These are phyloP conservation scores for Epinephelus moara DNA, from an alignment of 2,113 vertebrate species.

Conservation along the genomic window DNA sequence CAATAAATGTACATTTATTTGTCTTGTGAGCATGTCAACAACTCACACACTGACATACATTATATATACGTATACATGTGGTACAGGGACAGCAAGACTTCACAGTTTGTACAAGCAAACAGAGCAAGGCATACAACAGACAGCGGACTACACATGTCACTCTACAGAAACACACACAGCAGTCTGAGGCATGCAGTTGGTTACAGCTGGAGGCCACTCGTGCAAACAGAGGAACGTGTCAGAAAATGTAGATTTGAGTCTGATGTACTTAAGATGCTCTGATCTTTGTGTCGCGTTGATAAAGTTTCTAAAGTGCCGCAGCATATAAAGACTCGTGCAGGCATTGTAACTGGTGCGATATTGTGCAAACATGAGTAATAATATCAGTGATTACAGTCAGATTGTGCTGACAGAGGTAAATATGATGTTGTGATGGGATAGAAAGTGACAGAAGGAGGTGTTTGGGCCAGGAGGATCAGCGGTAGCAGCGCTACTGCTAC, in stretches of 20 bases:
- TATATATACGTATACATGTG: conserved; percentile 21
- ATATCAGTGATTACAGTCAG: conserved; percentile 29
- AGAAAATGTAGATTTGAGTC: conserved; percentile 39
- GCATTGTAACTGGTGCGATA: conserved; percentile 8
- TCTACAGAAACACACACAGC: conserved; percentile 53
- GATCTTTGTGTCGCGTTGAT: conserved; percentile 26
- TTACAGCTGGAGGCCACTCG: conserved; percentile 43
- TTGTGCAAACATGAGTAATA: conserved; percentile 14
- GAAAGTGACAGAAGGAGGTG: conserved; percentile 21
- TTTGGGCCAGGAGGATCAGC: conserved; percentile 16
- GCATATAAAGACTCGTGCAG: conserved; percentile 12
- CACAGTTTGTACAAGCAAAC: conserved; percentile 54
- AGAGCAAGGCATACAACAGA: conserved; percentile 37
- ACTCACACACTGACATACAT: conserved; percentile 42
- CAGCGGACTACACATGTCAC: conserved; percentile 37
- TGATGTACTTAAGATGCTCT: conserved; percentile 34
- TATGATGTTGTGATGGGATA: conserved; percentile 14
- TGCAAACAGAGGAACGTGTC: conserved; percentile 33
- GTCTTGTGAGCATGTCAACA: conserved; percentile 24
- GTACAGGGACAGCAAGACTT: conserved; percentile 50
- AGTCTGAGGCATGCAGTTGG: conserved; percentile 52
- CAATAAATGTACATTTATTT: conserved; percentile 52
- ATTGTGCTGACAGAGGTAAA: conserved; percentile 42
- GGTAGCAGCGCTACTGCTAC: background rate
- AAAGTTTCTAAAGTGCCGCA: conserved; percentile 37